phyloP scores from a whole-genome alignment of 1,140 invertebrate genomes.

The Colletes latitarsis region DNA sequence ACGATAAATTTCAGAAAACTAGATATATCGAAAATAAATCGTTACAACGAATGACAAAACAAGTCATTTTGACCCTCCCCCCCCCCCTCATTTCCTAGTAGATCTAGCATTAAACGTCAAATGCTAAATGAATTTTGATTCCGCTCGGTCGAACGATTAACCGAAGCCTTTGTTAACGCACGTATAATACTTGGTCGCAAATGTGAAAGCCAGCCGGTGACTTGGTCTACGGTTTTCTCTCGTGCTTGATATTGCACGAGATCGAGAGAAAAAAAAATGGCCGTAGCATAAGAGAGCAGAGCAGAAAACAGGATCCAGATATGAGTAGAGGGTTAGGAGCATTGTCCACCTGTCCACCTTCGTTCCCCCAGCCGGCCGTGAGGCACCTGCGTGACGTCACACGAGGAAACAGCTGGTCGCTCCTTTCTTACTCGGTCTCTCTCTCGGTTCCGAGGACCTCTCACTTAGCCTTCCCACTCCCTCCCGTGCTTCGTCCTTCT shows the following conservation, averaged over 20 bases:
- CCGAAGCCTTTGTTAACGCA: not conserved
- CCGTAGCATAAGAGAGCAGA: constrained; percentile 5
- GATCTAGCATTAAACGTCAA: too few relatives aligned
- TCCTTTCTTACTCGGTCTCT: constrained; percentile 56
- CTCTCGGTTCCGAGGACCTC: not conserved
- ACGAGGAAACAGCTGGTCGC: constrained; percentile 73
- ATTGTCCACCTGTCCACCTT: constrained; percentile 72
- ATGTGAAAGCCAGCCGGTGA: not conserved
- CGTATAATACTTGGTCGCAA: too few relatives aligned
- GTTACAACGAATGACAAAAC: too few relatives aligned
- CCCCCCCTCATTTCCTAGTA: too few relatives aligned
- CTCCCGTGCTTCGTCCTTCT: not conserved
- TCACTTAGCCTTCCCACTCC: not conserved
- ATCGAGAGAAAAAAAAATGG: constrained; percentile 13
- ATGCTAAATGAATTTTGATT: not conserved
- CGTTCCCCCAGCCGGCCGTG: constrained; percentile 38
- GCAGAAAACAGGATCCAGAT: constrained; percentile 51
- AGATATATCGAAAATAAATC: too few relatives aligned
- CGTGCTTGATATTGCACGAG: not conserved
- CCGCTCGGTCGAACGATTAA: too few relatives aligned
- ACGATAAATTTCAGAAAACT: too few relatives aligned
- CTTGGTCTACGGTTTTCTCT: not conserved
- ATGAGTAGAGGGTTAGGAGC: constrained; percentile 58
- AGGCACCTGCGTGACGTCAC: constrained; percentile 72
- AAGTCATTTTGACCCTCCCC: too few relatives aligned